These are phyloP conservation scores for Campylomormyrus numenius DNA, from an alignment of 2,113 vertebrate species.

Conservation along the genomic window DNA sequence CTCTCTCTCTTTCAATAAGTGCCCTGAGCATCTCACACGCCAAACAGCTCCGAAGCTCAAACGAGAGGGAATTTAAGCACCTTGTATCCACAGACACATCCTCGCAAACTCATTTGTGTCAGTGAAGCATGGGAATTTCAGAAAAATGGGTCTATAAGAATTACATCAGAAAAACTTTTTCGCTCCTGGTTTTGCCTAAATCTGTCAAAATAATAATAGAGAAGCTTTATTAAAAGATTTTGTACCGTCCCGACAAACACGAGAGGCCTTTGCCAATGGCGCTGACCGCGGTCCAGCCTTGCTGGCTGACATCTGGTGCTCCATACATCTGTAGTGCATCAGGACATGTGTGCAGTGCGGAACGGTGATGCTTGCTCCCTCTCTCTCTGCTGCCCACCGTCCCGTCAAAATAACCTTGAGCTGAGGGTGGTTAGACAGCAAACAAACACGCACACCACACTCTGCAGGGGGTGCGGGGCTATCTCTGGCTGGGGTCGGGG, in stretches of 20 bases:
- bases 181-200: not conserved
- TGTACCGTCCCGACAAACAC: not conserved
- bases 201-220: not conserved
- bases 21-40: not conserved
- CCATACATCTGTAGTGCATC: not conserved
- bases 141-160: not conserved
- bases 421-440: slow-evolving; percentile 45
- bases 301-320: not conserved
- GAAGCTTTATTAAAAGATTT: not conserved
- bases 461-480: slow-evolving; percentile 16
- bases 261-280: not conserved
- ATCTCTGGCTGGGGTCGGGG: slow-evolving; percentile 36
- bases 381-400: slow-evolving; percentile 29
- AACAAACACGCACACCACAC: slow-evolving; percentile 39
- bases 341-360: not conserved
- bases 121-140: slow-evolving; percentile 27
- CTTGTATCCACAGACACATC: slow-evolving; percentile 46
- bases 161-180: not conserved
- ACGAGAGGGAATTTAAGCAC: not conserved
- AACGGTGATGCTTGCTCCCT: not conserved
- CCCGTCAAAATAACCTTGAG: slow-evolving; percentile 47
- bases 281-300: not conserved
- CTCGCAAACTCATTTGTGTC: slow-evolving; percentile 47
- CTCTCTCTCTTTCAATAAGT: not conserved
- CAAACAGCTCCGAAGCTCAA: not conserved